Evolutionary conservation across 2,888 invertebrate species (phyloP).

Genomic region (Sycophila texana): DNA sequence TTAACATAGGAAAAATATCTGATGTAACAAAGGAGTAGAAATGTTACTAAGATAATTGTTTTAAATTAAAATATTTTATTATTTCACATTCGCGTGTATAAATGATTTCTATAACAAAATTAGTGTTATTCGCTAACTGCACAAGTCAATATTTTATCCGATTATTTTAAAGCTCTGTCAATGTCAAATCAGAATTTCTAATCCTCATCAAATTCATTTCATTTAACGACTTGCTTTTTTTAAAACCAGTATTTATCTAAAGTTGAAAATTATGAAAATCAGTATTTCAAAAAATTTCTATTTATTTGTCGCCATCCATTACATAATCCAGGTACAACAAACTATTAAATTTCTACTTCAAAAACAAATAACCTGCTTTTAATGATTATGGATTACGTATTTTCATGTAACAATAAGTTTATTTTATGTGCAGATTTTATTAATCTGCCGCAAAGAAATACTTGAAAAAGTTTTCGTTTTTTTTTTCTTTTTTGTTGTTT

Average conservation of each 20-base stretch:
- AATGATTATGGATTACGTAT: slow-evolving; percentile 40
- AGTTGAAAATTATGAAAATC: slow-evolving; percentile 32
- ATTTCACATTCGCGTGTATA: slow-evolving; percentile 65
- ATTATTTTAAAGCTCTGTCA: slow-evolving; percentile 54
- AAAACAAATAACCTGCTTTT: slow-evolving; percentile 45
- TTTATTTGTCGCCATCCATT: slow-evolving; percentile 36
- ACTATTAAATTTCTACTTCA: slow-evolving; percentile 49
- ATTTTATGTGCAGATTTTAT: slow-evolving; percentile 38
- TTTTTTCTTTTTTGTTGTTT: slow-evolving; percentile 36
- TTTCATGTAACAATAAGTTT: slow-evolving; percentile 50
- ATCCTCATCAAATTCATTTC: slow-evolving; percentile 16
- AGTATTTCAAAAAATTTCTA: slow-evolving; percentile 37
- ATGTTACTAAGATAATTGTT: slow-evolving; percentile 55
- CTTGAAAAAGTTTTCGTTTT: slow-evolving; percentile 30
- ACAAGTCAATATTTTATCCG: slow-evolving; percentile 47
- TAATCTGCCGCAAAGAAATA: slow-evolving; percentile 46
- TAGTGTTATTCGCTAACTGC: slow-evolving; percentile 55
- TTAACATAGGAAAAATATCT: slow-evolving; percentile 37
- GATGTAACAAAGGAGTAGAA: slow-evolving; percentile 20
- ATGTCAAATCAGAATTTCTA: slow-evolving; percentile 38
- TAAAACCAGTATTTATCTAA: slow-evolving; percentile 26
- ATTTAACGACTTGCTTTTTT: slow-evolving; percentile 42
- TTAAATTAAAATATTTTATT: slow-evolving; percentile 69
- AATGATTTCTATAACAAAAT: slow-evolving; percentile 64
- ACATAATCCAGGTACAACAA: slow-evolving; percentile 49